These are phyloP conservation scores for Megamerina dolium DNA, from an alignment of 2,888 invertebrate species.

Conservation along the genomic window DNA sequence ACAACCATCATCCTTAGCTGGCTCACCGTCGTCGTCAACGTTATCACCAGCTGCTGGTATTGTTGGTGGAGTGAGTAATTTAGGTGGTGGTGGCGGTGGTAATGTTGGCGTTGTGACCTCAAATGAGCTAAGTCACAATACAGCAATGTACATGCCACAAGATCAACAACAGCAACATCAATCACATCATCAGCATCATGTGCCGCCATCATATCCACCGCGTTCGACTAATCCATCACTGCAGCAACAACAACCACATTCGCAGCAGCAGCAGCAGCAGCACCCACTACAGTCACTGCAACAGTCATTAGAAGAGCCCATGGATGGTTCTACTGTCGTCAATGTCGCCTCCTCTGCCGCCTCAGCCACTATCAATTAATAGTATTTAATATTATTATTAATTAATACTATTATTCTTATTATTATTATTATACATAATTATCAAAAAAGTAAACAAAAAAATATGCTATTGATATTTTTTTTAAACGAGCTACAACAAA, in stretches of 20 bases:
- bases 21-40: conserved; percentile 14
- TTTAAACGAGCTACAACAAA: no score
- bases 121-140: not conserved
- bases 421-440: conserved; percentile 1
- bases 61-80: not conserved
- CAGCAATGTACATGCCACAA: conserved; percentile 30
- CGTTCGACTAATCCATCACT: no score
- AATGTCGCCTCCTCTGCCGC: conserved; percentile 20
- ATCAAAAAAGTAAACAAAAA: conserved; percentile 8
- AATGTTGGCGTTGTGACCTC: no score
- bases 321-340: conserved; percentile 11
- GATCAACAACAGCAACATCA: conserved; percentile 23
- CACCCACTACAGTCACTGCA: not conserved
- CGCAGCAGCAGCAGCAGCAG: conserved; percentile 6
- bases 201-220: no score
- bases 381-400: conserved; percentile 22
- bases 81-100: no score
- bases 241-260: no score
- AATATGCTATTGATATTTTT: conserved; percentile 13
- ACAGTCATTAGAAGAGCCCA: conserved; percentile 6
- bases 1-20: conserved; percentile 14
- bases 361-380: conserved; percentile 34
- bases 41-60: conserved; percentile 13
- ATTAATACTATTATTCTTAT: no score
- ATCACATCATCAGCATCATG: no score